phyloP scores from a whole-genome alignment of 2,888 invertebrate genomes.

The Pyralis farinalis region DNA sequence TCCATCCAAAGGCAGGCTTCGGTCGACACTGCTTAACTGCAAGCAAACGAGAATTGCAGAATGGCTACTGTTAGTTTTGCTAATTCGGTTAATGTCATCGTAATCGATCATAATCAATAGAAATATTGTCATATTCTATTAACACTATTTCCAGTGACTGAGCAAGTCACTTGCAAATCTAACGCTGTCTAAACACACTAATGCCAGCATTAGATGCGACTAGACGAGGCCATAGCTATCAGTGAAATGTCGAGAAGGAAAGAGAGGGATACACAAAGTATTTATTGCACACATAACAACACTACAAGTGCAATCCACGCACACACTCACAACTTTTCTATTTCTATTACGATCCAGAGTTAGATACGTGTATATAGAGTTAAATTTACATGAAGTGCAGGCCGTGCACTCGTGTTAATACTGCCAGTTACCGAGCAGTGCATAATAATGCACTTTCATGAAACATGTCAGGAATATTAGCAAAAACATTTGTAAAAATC shows the following conservation, averaged over 20 bases:
- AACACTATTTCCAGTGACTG: conserved; percentile 18
- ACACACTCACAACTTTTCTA: conserved; percentile 66
- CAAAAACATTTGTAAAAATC: too few relatives aligned
- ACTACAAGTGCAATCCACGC: conserved; percentile 70
- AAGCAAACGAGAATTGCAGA: too few relatives aligned
- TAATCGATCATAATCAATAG: too few relatives aligned
- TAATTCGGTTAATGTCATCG: too few relatives aligned
- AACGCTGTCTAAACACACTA: conserved; percentile 59
- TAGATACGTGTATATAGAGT: conserved; percentile 29
- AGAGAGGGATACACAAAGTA: conserved; percentile 75
- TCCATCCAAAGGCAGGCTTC: too few relatives aligned
- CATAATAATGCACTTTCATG: too few relatives aligned
- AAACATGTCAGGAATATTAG: too few relatives aligned
- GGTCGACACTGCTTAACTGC: too few relatives aligned
- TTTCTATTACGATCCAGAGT: conserved; percentile 72
- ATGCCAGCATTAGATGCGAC: conserved; percentile 80
- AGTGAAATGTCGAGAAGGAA: conserved; percentile 80
- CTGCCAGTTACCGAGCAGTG: too few relatives aligned
- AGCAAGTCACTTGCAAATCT: conserved; percentile 46
- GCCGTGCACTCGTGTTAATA: too few relatives aligned
- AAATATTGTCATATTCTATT: too few relatives aligned
- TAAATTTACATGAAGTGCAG: not conserved
- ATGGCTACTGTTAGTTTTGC: too few relatives aligned
- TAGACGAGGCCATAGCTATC: conserved; percentile 81
- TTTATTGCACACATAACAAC: conserved; percentile 75